phyloP scores from a whole-genome alignment of 2,113 vertebrate genomes.

The Boulengeromyrus knoepffleri region DNA sequence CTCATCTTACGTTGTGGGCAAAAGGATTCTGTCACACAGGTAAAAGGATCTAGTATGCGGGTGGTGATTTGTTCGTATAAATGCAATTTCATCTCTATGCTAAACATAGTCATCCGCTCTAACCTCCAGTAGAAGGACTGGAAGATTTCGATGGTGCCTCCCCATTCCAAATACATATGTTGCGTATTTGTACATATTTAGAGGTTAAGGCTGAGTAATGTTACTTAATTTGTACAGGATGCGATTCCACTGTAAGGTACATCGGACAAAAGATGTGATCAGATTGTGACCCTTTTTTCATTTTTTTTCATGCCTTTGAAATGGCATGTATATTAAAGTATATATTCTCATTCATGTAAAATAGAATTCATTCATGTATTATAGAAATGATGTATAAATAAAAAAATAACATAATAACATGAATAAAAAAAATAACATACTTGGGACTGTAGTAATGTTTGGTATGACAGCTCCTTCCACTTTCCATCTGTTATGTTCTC shows the following conservation, averaged over 20 bases:
- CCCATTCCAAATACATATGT: not conserved
- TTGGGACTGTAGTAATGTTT: not conserved
- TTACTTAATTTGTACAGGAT: not conserved
- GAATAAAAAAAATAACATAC: not conserved
- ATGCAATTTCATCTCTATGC: not conserved
- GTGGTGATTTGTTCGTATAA: not conserved
- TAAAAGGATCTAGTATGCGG: not conserved
- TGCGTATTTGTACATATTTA: not conserved
- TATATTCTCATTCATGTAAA: not conserved
- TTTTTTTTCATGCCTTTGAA: not conserved
- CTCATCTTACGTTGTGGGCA: not conserved
- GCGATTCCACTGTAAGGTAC: not conserved
- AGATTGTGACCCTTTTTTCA: not conserved
- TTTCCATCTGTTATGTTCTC: not conserved
- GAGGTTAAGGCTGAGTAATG: not conserved
- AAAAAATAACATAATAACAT: no score
- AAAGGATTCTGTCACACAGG: not conserved
- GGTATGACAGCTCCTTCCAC: not conserved
- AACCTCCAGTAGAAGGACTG: not conserved
- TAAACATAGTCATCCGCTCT: not conserved
- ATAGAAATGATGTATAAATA: not conserved
- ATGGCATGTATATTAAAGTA: not conserved
- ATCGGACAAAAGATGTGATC: not conserved
- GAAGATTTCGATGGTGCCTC: not conserved
- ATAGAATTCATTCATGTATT: not conserved